These are phyloP conservation scores for Sakesphorus luctuosus DNA, from an alignment of 2,113 vertebrate species.

Conservation along the genomic window DNA sequence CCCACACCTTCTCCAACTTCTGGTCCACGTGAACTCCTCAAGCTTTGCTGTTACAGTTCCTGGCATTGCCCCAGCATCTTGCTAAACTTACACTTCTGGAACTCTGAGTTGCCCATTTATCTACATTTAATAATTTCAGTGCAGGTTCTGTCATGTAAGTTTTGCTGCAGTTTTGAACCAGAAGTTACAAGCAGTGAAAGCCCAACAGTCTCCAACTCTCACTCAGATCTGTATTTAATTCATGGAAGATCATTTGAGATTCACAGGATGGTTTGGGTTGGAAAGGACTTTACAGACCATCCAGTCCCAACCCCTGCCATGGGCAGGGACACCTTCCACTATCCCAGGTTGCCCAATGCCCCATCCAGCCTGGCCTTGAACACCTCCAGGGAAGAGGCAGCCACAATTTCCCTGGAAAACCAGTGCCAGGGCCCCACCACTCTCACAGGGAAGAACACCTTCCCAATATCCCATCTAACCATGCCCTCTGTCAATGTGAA, in stretches of 20 bases:
- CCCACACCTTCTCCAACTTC: background rate
- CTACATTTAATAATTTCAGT: background rate
- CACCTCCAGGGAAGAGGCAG: background rate
- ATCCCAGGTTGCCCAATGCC: background rate
- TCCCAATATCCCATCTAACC: background rate
- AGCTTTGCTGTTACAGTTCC: background rate
- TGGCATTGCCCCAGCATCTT: background rate
- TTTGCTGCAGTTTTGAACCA: background rate
- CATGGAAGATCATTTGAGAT: background rate
- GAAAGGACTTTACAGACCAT: background rate
- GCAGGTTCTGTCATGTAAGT: background rate
- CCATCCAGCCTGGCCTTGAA: background rate
- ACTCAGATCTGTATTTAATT: background rate
- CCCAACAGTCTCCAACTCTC: background rate
- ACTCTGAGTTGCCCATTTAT: background rate
- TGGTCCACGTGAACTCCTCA: background rate
- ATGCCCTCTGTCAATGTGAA: background rate
- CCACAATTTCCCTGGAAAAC: background rate
- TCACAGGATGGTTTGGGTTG: background rate
- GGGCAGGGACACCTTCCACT: background rate
- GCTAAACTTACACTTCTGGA: background rate
- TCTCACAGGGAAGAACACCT: background rate
- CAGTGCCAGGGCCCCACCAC: background rate
- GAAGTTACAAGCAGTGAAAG: background rate
- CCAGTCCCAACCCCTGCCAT: rapidly evolving